phyloP scores from a whole-genome alignment of 2,113 vertebrate species.

The Periophthalmodon schlosseri region DNA sequence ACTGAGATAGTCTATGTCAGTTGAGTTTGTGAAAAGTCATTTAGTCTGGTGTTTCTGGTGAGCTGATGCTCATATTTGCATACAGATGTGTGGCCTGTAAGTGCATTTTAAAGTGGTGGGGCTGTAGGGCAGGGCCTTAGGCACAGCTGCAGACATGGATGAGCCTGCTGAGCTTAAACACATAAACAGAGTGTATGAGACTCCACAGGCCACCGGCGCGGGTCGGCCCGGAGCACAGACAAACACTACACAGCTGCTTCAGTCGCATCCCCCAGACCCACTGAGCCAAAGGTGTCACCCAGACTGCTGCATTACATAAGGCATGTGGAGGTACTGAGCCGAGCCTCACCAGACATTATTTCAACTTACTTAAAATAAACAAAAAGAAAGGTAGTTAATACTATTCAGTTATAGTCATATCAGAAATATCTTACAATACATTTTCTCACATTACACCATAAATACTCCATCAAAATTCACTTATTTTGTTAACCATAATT shows the following conservation, averaged over 20 bases:
- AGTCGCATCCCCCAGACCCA: conserved; percentile 30
- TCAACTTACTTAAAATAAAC: not conserved
- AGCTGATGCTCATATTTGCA: not conserved
- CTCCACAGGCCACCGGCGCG: conserved; percentile 62
- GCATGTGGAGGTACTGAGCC: conserved; percentile 30
- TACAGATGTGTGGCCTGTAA: conserved; percentile 44
- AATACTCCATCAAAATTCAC: too few relatives aligned
- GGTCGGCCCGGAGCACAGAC: conserved; percentile 64
- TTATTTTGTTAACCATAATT: too few relatives aligned
- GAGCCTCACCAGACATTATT: not conserved
- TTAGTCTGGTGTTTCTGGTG: not conserved
- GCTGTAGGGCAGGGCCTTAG: conserved; percentile 48
- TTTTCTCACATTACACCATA: too few relatives aligned
- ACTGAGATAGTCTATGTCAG: not conserved
- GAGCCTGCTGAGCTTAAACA: conserved; percentile 72
- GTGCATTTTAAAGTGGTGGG: conserved; percentile 57
- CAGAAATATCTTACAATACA: too few relatives aligned
- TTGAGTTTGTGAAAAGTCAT: not conserved
- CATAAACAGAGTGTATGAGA: conserved; percentile 77
- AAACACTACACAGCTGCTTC: conserved; percentile 79
- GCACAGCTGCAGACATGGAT: conserved; percentile 73
- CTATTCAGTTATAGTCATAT: not conserved
- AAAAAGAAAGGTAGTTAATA: not conserved
- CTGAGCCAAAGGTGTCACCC: conserved; percentile 23
- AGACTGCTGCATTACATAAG: conserved; percentile 49